A percentile compares a stretch with the other conserved stretches of the same genome.
phyloP scores from a whole-genome alignment of 2,888 invertebrate genomes.

The Caenorhabditis afra region DNA sequence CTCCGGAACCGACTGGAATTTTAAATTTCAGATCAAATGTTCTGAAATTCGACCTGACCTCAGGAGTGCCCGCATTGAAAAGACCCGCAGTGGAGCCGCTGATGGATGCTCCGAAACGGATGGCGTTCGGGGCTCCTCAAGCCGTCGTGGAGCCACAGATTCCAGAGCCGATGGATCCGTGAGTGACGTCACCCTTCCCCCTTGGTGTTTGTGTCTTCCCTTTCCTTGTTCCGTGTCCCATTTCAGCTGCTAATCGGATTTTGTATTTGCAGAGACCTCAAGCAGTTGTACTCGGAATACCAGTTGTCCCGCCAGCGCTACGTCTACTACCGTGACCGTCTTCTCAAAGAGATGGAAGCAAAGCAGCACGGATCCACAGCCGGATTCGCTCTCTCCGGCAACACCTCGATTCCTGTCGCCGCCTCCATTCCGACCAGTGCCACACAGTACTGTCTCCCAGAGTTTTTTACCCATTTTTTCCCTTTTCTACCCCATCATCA shows the following conservation, averaged over 20 bases:
- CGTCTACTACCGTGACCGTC: constrained; percentile 77
- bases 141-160: constrained; percentile 72
- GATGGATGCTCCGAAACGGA: constrained; percentile 39
- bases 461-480: constrained; percentile 12
- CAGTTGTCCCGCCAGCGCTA: constrained; percentile 76
- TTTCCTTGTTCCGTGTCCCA: constrained; percentile 18
- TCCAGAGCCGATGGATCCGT: constrained; percentile 75
- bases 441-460: constrained; percentile 52
- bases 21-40: constrained; percentile 9
- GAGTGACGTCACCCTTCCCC: constrained; percentile 22
- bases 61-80: constrained; percentile 39
- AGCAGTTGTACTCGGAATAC: constrained; percentile 78
- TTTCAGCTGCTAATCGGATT: constrained; percentile 14
- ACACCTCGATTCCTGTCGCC: constrained; percentile 25
- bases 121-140: constrained; percentile 23
- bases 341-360: constrained; percentile 76
- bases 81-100: constrained; percentile 50
- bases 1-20: too few species aligned
- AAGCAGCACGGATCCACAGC: constrained; percentile 55
- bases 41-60: constrained; percentile 68
- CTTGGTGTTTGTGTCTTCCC: constrained; percentile 1
- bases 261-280: constrained; percentile 72
- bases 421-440: constrained; percentile 37
- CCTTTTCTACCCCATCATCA: constrained; percentile 1
- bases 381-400: constrained; percentile 48